A percentile compares a stretch with the other conserved stretches of the same genome.
Evolutionary conservation across 35 echinoderm and acorn worm species (phyloP).

Genomic region (Ptychodera flava): DNA sequence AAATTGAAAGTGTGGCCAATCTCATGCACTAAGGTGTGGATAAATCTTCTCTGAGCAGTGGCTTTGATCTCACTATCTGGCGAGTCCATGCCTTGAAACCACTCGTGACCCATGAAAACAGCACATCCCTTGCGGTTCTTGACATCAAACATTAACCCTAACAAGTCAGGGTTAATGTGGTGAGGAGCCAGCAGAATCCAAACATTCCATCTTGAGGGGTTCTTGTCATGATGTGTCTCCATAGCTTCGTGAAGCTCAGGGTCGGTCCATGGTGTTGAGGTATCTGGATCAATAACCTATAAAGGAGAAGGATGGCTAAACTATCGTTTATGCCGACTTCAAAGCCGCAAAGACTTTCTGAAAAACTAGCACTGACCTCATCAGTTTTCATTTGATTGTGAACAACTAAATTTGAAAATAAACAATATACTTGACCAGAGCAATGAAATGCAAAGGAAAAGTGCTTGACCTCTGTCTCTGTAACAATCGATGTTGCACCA

Average conservation of each 20-base stretch:
- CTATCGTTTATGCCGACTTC: background rate
- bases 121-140: background rate
- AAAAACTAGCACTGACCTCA: background rate
- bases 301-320: background rate
- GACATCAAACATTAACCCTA: background rate
- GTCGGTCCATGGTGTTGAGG: background rate
- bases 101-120: background rate
- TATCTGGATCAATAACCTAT: background rate
- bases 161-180: background rate
- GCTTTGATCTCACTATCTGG: background rate
- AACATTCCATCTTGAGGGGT: background rate
- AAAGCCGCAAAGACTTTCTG: too few species aligned
- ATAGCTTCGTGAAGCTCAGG: background rate
- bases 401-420: background rate
- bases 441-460: background rate
- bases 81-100: background rate
- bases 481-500: too few species aligned
- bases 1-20: background rate
- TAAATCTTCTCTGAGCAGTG: background rate
- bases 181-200: background rate
- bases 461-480: background rate
- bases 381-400: background rate
- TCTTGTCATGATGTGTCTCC: background rate
- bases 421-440: background rate
- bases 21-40: background rate